Base-by-base conservation (phyloP, 1,140 invertebrate genomes). In the Pseudachorutes palmiensis region DNA sequence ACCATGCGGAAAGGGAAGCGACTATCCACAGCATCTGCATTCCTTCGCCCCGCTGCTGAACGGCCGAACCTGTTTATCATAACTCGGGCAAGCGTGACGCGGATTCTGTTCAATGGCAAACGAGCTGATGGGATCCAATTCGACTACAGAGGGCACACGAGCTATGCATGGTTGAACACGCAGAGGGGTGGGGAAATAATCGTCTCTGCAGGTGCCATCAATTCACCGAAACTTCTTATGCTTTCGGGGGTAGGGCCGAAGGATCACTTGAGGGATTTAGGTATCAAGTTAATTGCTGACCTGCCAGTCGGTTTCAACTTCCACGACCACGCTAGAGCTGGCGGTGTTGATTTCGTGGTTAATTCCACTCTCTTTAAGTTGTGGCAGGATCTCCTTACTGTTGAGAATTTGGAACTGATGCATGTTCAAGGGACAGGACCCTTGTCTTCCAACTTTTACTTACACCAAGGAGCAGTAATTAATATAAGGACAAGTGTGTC, bases 291-390 rank as follows among this genome's bases (percentile, higher is more conserved):
- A 5, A 22, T 57, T 9, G 26, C n/a, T 14, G 55, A 57, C 26
- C 26, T 57, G 5, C 55, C 55, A 57, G 55, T 57, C 5, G 55
- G 55, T 24, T 22, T 22, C 12, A 57, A 57, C 22, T 22, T 57
- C 5, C 55, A 57, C 26, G n/a, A n/a, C 22, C 55, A 57, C 26
- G 24, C 26, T n/a, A 57, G 26, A 57, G 55, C 24, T 9, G n/a
- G 26, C n/a, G 55, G 55, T 24, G 55, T 57, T n/a, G 55, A 57
- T 24, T 57, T 57, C 24, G 55, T 57, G 55, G 55, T 57, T 12
- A 57, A 57, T 24, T 9, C 5, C n/a, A 57, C 55, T 57, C 12
- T 57, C 5, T 57, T 22, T 22, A 57, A 5, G 12, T 28, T 22
- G 5, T 57, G 55, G 55, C n/a, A 57, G 12, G 26, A 57, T 22